Percentiles rank a stretch among this genome's conserved stretches.
Evolutionary conservation across 2,888 invertebrate genomes (phyloP).

Genomic region (Cataglyphis altisquamis): DNA sequence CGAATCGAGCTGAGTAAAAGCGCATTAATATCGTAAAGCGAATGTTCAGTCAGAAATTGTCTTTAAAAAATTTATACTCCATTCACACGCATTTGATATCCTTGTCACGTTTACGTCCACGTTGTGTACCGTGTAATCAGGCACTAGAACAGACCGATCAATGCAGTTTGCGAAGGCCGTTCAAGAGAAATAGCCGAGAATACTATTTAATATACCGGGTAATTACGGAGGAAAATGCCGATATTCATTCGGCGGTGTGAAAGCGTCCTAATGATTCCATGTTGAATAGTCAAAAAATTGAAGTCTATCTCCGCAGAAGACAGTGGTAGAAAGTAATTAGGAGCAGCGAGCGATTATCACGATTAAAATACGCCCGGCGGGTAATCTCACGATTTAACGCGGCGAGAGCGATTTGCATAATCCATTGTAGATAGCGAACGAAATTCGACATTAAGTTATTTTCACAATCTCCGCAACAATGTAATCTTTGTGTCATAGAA

Average conservation of each 20-base stretch:
- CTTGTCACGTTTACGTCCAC: slow-evolving; percentile 33
- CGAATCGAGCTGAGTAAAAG: slow-evolving; percentile 4
- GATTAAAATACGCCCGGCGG: slow-evolving; percentile 69
- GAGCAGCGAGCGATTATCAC: slow-evolving; percentile 69
- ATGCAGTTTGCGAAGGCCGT: slow-evolving; percentile 17
- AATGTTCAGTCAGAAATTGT: slow-evolving; percentile 68
- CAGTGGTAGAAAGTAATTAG: slow-evolving; percentile 67
- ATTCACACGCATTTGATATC: slow-evolving; percentile 53
- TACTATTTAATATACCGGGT: slow-evolving; percentile 23
- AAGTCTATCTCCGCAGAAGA: not conserved
- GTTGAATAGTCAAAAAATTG: not conserved
- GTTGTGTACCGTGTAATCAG: slow-evolving; percentile 68
- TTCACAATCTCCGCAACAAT: slow-evolving; percentile 56
- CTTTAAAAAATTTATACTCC: slow-evolving; percentile 72
- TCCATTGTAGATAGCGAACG: slow-evolving; percentile 68
- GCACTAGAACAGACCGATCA: slow-evolving; percentile 38
- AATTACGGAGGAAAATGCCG: not conserved
- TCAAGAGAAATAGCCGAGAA: slow-evolving; percentile 11
- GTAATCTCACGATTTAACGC: slow-evolving; percentile 73
- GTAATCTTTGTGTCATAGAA: slow-evolving; percentile 59
- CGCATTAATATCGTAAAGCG: slow-evolving; percentile 71
- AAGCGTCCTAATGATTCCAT: slow-evolving; percentile 12
- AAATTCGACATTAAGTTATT: slow-evolving; percentile 70
- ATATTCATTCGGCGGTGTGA: slow-evolving; percentile 4
- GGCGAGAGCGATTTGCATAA: slow-evolving; percentile 71